Evolutionary conservation across 1,140 invertebrate species (phyloP), one percentile per base, ranked within the genome.

Genomic region (Hesperophylax magnus): DNA sequence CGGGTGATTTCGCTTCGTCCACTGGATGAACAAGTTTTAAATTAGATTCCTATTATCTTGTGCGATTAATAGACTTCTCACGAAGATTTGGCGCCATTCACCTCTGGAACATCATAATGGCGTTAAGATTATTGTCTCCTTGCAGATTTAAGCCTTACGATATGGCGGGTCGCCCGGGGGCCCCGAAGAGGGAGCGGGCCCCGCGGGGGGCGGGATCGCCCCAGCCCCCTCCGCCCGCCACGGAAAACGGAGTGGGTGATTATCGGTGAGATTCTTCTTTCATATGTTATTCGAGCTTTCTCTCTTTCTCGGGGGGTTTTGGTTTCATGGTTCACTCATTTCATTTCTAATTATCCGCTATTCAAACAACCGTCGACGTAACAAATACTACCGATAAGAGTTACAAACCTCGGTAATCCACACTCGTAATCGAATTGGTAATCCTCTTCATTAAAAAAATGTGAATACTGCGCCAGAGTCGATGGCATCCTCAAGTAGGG

Each of bases 141-240:
- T 81, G 20, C 86, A 90, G 94, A 81, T 95, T 94, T 87, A 94
- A 94, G 85, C 94, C 94, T 15, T 95, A 95, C 85, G 94, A 94
- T 83, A 92, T 94, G 79, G 92, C 92, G 82, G 72, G 47, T 9
- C 92, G 91, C 78, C 89, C 92, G 22, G 89, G 89, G 63, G 88
- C 91, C 67, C 87, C 88, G 47, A 90, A 90, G 86, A 86, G 78
- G 84, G 87, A 92, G 87, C 83, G 91, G 85, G 81, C 89, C 83
- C 85, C 85, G 31, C 86, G 86, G 85, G 85, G 80, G 56, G 47
- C 58, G 15, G 58, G 65, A 52, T 79, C 81, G 20, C 81, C 81
- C 27, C 76, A 75, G 85, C 88, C 22, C 82, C 84, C 61, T 86
- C 85, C 83, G 86, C 86, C 34, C 85, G 86, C 74, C 86, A 18